Percentiles rank a stretch among this genome's conserved stretches.
phyloP scores from a whole-genome alignment of 2,888 invertebrate species.

The Andrena fulva region DNA sequence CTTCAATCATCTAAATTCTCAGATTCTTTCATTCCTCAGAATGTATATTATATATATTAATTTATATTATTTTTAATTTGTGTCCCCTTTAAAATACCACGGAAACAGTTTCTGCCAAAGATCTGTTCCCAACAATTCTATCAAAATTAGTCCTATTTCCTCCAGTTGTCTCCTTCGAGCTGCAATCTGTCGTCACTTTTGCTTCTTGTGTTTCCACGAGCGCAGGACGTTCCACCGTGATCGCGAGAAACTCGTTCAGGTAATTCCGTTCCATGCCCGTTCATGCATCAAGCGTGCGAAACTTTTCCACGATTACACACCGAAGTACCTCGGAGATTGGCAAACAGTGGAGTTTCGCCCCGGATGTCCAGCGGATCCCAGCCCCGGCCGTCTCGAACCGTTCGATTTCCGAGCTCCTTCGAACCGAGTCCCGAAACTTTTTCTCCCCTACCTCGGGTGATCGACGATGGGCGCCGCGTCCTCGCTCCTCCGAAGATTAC shows the following conservation, averaged over 20 bases:
- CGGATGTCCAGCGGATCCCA: slow-evolving; percentile 52
- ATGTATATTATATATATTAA: too few relatives aligned
- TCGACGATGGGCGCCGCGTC: slow-evolving; percentile 27
- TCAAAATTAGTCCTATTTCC: not conserved
- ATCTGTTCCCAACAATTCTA: not conserved
- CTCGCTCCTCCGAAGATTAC: slow-evolving; percentile 56
- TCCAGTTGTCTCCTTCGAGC: not conserved
- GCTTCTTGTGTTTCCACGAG: not conserved
- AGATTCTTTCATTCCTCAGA: too few relatives aligned
- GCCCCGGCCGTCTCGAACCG: slow-evolving; percentile 22
- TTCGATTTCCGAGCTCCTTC: slow-evolving; percentile 47
- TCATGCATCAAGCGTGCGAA: slow-evolving; percentile 17
- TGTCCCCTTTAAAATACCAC: too few relatives aligned
- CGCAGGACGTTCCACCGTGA: not conserved
- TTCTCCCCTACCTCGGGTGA: slow-evolving; percentile 16
- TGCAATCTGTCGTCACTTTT: not conserved
- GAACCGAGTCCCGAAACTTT: slow-evolving; percentile 60
- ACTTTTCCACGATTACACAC: slow-evolving; percentile 21
- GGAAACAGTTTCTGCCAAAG: not conserved
- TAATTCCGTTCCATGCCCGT: not conserved
- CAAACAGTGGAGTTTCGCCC: slow-evolving; percentile 36
- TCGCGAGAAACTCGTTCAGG: not conserved
- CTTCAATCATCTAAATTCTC: too few relatives aligned
- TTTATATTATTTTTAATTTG: too few relatives aligned
- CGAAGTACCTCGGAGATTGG: slow-evolving; percentile 38